A percentile compares a stretch with the other conserved stretches of the same genome.
phyloP scores from a whole-genome alignment of 2,888 invertebrate genomes.

The Diarsia brunnea region DNA sequence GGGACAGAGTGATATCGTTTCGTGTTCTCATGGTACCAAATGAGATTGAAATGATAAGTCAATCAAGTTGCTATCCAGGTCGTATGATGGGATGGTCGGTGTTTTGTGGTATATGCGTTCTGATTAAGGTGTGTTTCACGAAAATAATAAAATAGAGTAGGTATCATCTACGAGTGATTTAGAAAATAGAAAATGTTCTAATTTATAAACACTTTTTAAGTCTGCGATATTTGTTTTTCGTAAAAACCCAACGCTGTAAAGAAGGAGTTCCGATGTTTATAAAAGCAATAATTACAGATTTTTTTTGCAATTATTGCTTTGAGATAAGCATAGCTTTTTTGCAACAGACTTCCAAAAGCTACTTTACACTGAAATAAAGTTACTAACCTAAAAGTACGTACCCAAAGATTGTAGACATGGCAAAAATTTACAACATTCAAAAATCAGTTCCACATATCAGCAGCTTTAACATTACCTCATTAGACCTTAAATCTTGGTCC shows the following conservation, averaged over 20 bases:
- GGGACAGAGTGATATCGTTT: constrained; percentile 3
- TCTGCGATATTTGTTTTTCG: not conserved
- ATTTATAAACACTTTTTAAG: not conserved
- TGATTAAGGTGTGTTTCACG: constrained; percentile 50
- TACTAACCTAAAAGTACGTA: not conserved
- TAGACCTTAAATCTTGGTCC: constrained; percentile 29
- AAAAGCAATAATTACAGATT: too few relatives aligned
- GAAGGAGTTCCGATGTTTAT: too few relatives aligned
- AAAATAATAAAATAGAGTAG: constrained; percentile 3
- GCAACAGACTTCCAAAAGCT: not conserved
- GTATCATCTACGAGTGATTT: not conserved
- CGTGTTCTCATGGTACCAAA: constrained; percentile 37
- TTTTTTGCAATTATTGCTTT: too few relatives aligned
- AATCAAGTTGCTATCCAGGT: constrained; percentile 75
- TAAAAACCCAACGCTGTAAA: not conserved
- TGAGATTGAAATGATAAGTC: constrained; percentile 83
- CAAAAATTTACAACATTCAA: not conserved
- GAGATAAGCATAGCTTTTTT: not conserved
- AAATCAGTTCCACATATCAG: not conserved
- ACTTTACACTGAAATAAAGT: not conserved
- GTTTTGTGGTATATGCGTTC: constrained; percentile 59
- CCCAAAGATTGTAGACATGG: not conserved
- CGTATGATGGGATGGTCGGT: constrained; percentile 68
- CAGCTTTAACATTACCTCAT: not conserved
- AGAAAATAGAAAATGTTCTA: not conserved